Conservation (phyloP, 1,140 invertebrate species). For the Andrena cerasifolii region DNA sequence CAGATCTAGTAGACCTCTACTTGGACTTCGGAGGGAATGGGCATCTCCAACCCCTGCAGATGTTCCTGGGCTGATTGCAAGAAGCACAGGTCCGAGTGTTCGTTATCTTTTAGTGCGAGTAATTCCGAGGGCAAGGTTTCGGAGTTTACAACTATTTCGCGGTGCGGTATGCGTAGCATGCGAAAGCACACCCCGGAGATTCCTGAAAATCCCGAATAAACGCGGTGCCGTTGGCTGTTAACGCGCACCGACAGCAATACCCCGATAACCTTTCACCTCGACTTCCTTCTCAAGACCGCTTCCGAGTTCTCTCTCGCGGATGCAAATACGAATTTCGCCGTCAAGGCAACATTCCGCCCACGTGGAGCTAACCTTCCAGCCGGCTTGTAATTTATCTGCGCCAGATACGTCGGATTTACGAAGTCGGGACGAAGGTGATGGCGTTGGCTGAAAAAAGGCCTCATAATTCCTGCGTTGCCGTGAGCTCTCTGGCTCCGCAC, state of each 20-base stretch:
- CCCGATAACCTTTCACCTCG: conserved; percentile 20
- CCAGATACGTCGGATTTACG: conserved; percentile 59
- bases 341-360: conserved; percentile 51
- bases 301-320: conserved; percentile 11
- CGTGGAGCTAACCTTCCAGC: conserved; percentile 53
- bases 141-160: too few species aligned
- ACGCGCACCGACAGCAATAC: not conserved
- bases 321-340: conserved; percentile 56
- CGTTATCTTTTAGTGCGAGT: too few species aligned
- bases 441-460: conserved; percentile 15
- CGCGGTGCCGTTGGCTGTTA: not conserved
- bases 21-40: too few species aligned
- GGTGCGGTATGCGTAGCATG: too few species aligned
- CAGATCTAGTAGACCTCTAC: too few species aligned
- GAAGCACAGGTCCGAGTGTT: too few species aligned
- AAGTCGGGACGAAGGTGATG: conserved; percentile 44
- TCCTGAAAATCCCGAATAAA: not conserved
- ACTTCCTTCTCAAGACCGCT: conserved; percentile 14
- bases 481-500: conserved; percentile 42
- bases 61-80: too few species aligned
- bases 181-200: too few species aligned
- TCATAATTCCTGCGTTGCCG: conserved; percentile 56
- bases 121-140: too few species aligned
- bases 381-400: conserved; percentile 60
- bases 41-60: too few species aligned